These are phyloP conservation scores for Machaerirhynchus nigripectus DNA, from an alignment of 2,113 vertebrate genomes.

Conservation along the genomic window DNA sequence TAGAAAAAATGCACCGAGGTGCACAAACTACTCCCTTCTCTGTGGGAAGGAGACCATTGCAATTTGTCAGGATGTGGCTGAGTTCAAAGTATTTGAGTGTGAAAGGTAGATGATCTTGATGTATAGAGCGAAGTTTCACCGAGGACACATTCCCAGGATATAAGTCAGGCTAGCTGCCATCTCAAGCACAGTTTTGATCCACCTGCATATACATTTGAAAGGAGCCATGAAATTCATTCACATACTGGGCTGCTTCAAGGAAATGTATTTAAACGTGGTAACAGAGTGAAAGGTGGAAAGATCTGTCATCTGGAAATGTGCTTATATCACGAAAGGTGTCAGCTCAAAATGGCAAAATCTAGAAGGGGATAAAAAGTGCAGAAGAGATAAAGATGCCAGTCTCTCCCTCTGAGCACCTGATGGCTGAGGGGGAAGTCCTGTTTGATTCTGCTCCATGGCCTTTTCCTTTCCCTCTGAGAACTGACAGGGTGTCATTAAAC, in stretches of 20 bases:
- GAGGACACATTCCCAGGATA: not conserved
- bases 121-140: not conserved
- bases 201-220: not conserved
- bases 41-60: not conserved
- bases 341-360: not conserved
- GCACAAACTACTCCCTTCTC: not conserved
- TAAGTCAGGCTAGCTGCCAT: constrained; percentile 22
- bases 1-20: not conserved
- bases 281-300: not conserved
- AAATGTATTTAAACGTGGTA: not conserved
- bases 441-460: not conserved
- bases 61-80: not conserved
- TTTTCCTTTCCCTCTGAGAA: not conserved
- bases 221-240: not conserved
- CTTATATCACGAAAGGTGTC: not conserved
- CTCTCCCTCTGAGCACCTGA: not conserved
- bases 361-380: not conserved
- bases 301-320: not conserved
- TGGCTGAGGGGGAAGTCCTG: not conserved
- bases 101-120: constrained; percentile 7
- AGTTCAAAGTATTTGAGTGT: not conserved
- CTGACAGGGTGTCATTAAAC: not conserved
- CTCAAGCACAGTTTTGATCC: not conserved
- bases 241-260: not conserved
- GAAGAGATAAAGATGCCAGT: not conserved